Evolutionary conservation across 1,140 invertebrate genomes (phyloP).

Genomic region (Schlechtendalia chinensis): DNA sequence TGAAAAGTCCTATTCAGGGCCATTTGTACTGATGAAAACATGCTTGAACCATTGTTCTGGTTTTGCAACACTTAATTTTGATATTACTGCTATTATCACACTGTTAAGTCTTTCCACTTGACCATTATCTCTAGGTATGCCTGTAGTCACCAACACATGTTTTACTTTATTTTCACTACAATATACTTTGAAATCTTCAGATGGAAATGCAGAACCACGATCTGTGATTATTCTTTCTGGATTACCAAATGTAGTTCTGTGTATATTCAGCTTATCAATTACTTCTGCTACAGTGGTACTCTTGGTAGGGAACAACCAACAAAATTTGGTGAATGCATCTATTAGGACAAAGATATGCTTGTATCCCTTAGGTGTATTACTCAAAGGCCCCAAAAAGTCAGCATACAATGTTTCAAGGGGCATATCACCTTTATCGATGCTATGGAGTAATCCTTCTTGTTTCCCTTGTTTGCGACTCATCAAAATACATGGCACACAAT

Average conservation of each 20-base stretch:
- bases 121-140: neutral
- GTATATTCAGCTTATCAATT: too few species aligned
- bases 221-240: too few species aligned
- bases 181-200: neutral
- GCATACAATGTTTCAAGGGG: neutral
- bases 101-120: neutral
- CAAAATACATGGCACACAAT: conserved; percentile 2
- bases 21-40: neutral
- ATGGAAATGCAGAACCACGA: neutral
- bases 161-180: too few species aligned
- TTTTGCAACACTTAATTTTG: neutral
- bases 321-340: conserved; percentile 33
- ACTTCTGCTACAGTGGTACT: too few species aligned
- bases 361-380: neutral
- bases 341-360: conserved; percentile 6
- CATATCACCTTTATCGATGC: neutral
- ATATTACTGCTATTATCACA: neutral
- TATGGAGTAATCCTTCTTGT: neutral
- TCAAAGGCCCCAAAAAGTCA: neutral
- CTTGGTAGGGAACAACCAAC: neutral
- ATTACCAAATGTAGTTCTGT: too few species aligned
- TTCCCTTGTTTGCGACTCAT: neutral
- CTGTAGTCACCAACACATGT: neutral
- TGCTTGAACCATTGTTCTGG: neutral
- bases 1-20: neutral